Evolutionary conservation across 2,888 invertebrate genomes (phyloP).

Genomic region (Trachelus troglodyta): DNA sequence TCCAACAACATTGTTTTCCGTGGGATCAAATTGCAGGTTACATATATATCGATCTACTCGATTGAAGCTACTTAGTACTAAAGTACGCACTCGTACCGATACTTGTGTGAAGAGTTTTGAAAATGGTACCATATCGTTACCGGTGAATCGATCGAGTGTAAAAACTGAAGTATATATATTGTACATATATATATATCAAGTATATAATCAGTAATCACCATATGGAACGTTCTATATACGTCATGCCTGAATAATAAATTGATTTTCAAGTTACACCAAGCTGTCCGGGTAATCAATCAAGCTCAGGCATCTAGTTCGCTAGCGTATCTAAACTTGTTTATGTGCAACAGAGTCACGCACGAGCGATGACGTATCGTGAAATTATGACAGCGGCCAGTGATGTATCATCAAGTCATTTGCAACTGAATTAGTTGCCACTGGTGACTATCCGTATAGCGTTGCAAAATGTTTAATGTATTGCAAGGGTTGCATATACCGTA

Average conservation of each 20-base stretch:
- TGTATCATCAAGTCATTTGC: conserved; percentile 40
- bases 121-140: not conserved
- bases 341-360: conserved; percentile 41
- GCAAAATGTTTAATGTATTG: conserved; percentile 20
- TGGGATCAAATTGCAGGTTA: not conserved
- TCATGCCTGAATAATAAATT: conserved; percentile 31
- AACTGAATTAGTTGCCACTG: conserved; percentile 35
- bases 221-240: not conserved
- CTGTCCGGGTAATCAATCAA: conserved; percentile 41
- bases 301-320: conserved; percentile 30
- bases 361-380: conserved; percentile 44
- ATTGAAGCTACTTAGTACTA: not conserved
- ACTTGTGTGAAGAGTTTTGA: not conserved
- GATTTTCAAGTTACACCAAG: conserved; percentile 33
- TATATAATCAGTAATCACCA: not conserved
- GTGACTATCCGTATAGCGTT: conserved; percentile 11
- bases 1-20: not conserved
- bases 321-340: conserved; percentile 39
- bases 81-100: not conserved
- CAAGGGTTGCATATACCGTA: not conserved
- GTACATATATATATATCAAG: not conserved
- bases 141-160: not conserved
- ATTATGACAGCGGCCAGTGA: conserved; percentile 31
- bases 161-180: not conserved
- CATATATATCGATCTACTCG: not conserved